phyloP scores from a whole-genome alignment of 2,888 invertebrate genomes.

The Timema cristinae region DNA sequence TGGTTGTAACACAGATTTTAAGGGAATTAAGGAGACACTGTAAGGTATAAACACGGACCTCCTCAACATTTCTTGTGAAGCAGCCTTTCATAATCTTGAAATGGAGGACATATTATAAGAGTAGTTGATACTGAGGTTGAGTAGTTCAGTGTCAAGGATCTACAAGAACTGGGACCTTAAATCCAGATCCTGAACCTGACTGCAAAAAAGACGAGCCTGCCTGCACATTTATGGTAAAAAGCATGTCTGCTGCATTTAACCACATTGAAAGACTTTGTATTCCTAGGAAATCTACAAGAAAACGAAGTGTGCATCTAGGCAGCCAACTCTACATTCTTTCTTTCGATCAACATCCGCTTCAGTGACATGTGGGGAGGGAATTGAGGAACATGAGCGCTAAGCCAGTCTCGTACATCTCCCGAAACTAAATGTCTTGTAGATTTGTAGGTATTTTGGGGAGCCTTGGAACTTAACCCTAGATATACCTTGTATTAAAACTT shows the following conservation, averaged over 20 bases:
- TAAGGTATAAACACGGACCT: background rate
- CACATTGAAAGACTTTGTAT: background rate
- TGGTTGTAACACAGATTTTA: no score
- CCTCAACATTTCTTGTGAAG: background rate
- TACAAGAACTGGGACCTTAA: background rate
- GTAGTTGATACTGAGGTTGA: background rate
- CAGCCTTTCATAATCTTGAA: background rate
- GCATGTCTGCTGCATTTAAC: background rate
- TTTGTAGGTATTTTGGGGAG: no score
- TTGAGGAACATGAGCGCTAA: no score
- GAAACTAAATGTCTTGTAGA: no score
- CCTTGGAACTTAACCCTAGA: no score
- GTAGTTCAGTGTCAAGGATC: background rate
- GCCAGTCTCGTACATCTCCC: no score
- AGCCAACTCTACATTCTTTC: no score
- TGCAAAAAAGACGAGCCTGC: background rate
- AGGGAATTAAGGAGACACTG: background rate
- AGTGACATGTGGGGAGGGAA: no score
- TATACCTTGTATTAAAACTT: no score
- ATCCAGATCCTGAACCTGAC: background rate
- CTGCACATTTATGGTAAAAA: background rate
- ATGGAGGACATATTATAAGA: background rate
- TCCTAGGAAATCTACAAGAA: background rate
- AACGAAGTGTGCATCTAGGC: background rate
- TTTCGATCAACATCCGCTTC: no score